Evolutionary conservation across 1,140 invertebrate genomes (phyloP).

Genomic region (Leptopilina clavipes): DNA sequence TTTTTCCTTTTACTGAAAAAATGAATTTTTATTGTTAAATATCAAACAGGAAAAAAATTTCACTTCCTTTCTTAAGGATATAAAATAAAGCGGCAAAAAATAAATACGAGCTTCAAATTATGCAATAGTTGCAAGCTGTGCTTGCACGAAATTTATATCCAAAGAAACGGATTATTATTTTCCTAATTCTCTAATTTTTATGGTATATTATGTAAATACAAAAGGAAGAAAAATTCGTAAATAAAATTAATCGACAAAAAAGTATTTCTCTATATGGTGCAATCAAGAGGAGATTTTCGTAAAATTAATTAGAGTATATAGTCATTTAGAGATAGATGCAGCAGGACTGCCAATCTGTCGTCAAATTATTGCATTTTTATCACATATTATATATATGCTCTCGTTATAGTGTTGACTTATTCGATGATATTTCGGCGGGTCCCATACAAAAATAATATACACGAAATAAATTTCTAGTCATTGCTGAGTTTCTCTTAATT

Average conservation of each 20-base stretch:
- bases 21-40: too few relatives aligned
- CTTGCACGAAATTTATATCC: conserved; percentile 33
- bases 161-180: conserved; percentile 14
- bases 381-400: neutral
- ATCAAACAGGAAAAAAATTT: neutral
- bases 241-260: neutral
- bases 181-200: too few relatives aligned
- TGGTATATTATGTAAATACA: too few relatives aligned
- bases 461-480: too few relatives aligned
- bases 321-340: conserved; percentile 30
- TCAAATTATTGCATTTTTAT: conserved; percentile 35
- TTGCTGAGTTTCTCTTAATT: too few relatives aligned
- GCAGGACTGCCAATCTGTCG: conserved; percentile 38
- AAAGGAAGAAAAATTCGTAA: neutral
- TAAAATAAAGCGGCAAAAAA: neutral
- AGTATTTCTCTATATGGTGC: neutral
- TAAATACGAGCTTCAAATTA: conserved; percentile 34
- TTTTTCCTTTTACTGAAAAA: too few relatives aligned
- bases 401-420: conserved; percentile 24
- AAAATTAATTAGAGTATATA: conserved; percentile 27
- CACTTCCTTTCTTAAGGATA: neutral
- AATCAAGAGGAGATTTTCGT: conserved; percentile 14
- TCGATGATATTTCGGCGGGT: conserved; percentile 9
- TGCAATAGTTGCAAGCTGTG: conserved; percentile 31
- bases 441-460: neutral